Base-by-base conservation (phyloP, 2,113 vertebrate species). In the Sebastes fasciatus region DNA sequence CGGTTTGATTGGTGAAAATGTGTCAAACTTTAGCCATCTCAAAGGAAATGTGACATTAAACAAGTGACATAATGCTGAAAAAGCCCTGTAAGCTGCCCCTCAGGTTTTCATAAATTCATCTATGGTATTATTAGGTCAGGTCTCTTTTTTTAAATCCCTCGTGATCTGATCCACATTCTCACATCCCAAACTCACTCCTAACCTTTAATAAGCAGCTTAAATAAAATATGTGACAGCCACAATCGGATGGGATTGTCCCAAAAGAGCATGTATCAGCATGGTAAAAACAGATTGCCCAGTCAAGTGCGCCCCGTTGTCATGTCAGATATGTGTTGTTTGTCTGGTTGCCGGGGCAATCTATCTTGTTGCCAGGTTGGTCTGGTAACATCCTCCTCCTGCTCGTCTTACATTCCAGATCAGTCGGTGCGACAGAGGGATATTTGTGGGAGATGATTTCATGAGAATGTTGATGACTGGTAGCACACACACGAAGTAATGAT, bases 251-350 rank as follows among this genome's bases (percentile, higher is more conserved):
- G 65, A 62, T 58, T 23, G 48, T 71, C 54, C 69, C 73, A 54
- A 42, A 75, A 34, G 3, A 61, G 34, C 9, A 1, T 9, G 9
- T 5, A 40, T 83, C 66, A 55, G 26, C 48, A 23, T 55, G 48
- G 49, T 48, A 65, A 23, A 74, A 61, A 71, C 17, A n/a, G 34
- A 57, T 16, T 0, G 48, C 19, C 48, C 48, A 43, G 40, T 17
- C 57, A 9, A 21, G n/a, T 14, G 42, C 10, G 5, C 14, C 6
- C 17, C 0, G 9, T 17, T 9, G 65, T 42, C 62, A 63, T 52
- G 14, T 77, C 60, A 65, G 58, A 71, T 82, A 43, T 54, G 73
- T 34, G 52, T 5, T 77, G 72, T 68, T 69, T 77, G 63, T 48
- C 40, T 52, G 46, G 55, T 76, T 64, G 60, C 66, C 6, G 1